phyloP scores from a whole-genome alignment of 2,888 invertebrate species.

The Saturnia japonica region DNA sequence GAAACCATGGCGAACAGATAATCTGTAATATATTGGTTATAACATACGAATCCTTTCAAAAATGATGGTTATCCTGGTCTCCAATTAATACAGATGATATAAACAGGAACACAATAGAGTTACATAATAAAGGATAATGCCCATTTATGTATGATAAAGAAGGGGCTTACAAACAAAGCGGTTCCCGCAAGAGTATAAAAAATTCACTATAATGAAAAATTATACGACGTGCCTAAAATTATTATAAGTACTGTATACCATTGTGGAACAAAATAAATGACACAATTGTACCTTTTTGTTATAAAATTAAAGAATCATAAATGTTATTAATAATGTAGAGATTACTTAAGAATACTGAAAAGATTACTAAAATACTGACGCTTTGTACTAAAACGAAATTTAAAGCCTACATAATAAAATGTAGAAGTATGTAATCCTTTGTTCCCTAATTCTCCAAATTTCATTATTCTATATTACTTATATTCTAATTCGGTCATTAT shows the following conservation, averaged over 20 bases:
- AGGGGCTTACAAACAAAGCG: background rate
- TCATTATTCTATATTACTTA: background rate
- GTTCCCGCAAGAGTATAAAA: background rate
- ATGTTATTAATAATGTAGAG: no score
- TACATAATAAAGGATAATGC: background rate
- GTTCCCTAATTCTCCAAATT: background rate
- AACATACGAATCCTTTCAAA: no score
- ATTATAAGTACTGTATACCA: no score
- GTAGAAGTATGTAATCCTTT: background rate
- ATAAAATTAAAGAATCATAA: no score
- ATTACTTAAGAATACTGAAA: no score
- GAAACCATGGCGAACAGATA: no score
- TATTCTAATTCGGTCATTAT: background rate
- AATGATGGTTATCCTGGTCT: background rate
- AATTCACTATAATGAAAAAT: background rate
- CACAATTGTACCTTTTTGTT: no score
- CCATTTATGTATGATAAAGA: background rate
- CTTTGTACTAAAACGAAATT: background rate
- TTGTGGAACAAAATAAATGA: no score
- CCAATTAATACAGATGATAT: background rate
- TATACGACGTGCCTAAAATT: background rate
- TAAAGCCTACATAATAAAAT: background rate
- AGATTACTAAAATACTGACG: background rate
- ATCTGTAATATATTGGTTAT: no score
- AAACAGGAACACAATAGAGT: background rate